Base-by-base conservation (phyloP, 2,797 vertebrate genomes). In the Acanthopagrus latus region DNA sequence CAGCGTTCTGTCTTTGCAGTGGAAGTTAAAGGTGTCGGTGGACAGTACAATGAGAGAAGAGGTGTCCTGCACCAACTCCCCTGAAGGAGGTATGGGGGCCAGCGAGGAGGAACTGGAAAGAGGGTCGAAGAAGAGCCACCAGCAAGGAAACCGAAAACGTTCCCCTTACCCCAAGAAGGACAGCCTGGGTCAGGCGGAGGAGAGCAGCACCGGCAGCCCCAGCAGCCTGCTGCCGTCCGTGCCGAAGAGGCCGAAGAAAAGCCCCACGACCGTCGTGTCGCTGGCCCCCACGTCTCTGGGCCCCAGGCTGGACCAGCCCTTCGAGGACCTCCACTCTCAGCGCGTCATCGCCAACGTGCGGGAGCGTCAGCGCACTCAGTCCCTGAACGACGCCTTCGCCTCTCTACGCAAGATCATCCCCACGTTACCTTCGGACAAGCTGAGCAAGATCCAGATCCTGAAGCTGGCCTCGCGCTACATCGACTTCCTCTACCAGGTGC, bases 391-490 rank as follows among this genome's bases (percentile, higher is more conserved):
- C 1, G 96, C 96, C 85, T 97, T 97, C 25, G 93, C 96, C 0
- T 96, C 96, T 29, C 94, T 97, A 67, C 93, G 96, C 67, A 96
- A 96, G 78, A 97, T 97, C 93, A 97, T 97, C 91, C 96, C 96
- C 27, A 97, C 96, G 2, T 89, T 97, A 84, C 96, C 96, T 18
- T 97, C 96, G 0, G 96, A 97, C 92, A 97, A 97, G 89, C 95
- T 97, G 64, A 97, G 96, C 95, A 97, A 97, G 94, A 97, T 97
- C 93, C 96, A 97, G 88, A 97, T 96, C 81, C 95, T 97, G 65
- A 97, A 97, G 86, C 59, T 97, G 93, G 96, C 96, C 1, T 95
- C 96, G 0, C 95, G 96, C 46, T 97, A 97, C 94, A 97, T 97
- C 33, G 96, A 97, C 90, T 97, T 97, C 94, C 91, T 97, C 41